Conservation (phyloP, 2,113 vertebrate species). For the Grammomys dolichurus region DNA sequence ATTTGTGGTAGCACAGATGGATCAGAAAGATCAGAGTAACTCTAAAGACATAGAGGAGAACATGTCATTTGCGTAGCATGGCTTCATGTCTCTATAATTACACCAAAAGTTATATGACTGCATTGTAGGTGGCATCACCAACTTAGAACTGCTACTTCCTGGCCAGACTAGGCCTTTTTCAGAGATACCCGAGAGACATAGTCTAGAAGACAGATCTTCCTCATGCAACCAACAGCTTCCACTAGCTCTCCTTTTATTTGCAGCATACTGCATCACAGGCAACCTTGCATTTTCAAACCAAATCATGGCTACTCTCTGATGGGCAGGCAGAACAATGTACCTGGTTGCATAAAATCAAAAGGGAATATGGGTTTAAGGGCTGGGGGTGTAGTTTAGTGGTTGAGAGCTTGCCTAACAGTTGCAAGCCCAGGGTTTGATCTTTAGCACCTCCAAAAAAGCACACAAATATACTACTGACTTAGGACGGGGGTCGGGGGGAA, state of each 20-base stretch:
- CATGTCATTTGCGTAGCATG: neutral
- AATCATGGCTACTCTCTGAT: neutral
- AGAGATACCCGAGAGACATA: accelerated
- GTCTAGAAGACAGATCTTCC: neutral
- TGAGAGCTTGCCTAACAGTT: neutral
- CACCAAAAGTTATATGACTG: neutral
- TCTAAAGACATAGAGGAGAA: neutral
- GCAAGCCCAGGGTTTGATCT: neutral
- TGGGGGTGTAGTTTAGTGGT: neutral
- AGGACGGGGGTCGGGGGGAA: no score
- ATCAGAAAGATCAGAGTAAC: neutral
- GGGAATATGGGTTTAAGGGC: neutral
- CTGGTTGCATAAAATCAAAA: neutral
- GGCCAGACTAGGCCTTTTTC: neutral
- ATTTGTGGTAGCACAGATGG: neutral
- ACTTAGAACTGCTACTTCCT: neutral
- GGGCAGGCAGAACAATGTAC: neutral
- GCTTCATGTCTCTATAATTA: neutral
- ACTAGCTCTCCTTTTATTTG: neutral
- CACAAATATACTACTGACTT: neutral
- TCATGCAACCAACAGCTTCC: neutral
- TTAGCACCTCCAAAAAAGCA: no score
- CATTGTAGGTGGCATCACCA: neutral
- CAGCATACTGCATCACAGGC: accelerated
- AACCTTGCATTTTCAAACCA: neutral